Percentiles rank a stretch among this genome's conserved stretches.
Evolutionary conservation across 2,888 invertebrate genomes (phyloP).

Genomic region (Dryomyza anilis): DNA sequence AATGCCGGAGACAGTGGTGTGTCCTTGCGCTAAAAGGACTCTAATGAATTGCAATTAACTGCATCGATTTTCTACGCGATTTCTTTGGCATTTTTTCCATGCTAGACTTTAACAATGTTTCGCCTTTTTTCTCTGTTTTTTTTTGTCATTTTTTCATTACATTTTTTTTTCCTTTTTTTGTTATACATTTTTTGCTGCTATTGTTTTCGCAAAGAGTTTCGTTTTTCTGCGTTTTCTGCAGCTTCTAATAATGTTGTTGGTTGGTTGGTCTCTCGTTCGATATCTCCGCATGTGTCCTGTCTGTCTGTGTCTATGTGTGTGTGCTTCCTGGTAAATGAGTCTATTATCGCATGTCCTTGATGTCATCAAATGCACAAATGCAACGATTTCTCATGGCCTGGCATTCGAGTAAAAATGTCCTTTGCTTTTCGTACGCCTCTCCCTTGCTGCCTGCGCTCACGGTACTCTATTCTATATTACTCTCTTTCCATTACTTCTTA

Average conservation of each 20-base stretch:
- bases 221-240: not conserved
- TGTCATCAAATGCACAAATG: slow-evolving; percentile 22
- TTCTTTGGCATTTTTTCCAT: not conserved
- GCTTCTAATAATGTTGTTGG: not conserved
- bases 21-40: not conserved
- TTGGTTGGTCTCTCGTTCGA: not conserved
- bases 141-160: not conserved
- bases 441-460: not conserved
- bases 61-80: slow-evolving; percentile 9
- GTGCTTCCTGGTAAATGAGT: slow-evolving; percentile 18
- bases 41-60: slow-evolving; percentile 19
- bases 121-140: not conserved
- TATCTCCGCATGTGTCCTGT: not conserved
- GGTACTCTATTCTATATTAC: too few species aligned
- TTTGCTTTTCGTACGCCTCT: not conserved
- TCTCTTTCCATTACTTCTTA: too few species aligned
- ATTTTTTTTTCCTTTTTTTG: not conserved
- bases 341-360: slow-evolving; percentile 22
- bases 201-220: not conserved
- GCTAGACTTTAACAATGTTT: not conserved
- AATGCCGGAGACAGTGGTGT: too few species aligned
- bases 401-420: not conserved
- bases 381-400: slow-evolving; percentile 18
- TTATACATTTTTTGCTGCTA: too few species aligned
- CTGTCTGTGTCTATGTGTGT: not conserved